Evolutionary conservation across 2,113 vertebrate genomes (phyloP), one percentile per base, ranked within the genome.

Genomic region (Epinephelus cyanopodus): DNA sequence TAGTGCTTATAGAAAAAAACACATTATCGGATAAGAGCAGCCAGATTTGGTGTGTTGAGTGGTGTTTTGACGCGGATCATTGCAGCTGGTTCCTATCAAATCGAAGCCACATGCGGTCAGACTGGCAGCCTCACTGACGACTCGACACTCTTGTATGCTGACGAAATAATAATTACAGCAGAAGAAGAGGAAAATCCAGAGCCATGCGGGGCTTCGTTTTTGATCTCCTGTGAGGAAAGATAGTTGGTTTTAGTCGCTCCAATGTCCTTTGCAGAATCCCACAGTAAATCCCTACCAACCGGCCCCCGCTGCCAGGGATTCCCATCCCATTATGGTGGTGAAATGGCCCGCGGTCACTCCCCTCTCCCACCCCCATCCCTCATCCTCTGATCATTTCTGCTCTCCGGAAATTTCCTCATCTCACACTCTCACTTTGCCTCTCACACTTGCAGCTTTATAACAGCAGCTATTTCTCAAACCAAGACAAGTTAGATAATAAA

Each of bases 301-400:
- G 2, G 60, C 64, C 62, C 77, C 70, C 8, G 8, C 78, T 74
- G 68, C 75, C 61, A 80, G 84, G 68, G 87, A 91, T 91, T 90
- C 91, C 89, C 75, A 75, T 86, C 83, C 87, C 85, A 90, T 92
- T 90, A 93, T 67, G 64, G 9, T 14, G 17, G 52, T 77, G 74
- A 88, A 86, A 92, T 85, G 68, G 74, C 65, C 84, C 77, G 70
- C 74, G 81, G 75, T 79, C 76, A 29, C 79, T 74, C 86, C 47
- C 45, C 57, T 54, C 58, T 70, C 53, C 52, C 33, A 23, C 74
- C 54, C 54, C 39, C 1, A 64, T 50, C 63, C 52, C 62, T 66
- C 19, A 37, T 85, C 81, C 77, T 65, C 72, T 47, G 72, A 74
- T 75, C 57, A 70, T 64, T 73, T 18, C 68, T 56, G 63, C 81